Conservation (phyloP, 2,113 vertebrate species). For the Syngnathus floridae region DNA sequence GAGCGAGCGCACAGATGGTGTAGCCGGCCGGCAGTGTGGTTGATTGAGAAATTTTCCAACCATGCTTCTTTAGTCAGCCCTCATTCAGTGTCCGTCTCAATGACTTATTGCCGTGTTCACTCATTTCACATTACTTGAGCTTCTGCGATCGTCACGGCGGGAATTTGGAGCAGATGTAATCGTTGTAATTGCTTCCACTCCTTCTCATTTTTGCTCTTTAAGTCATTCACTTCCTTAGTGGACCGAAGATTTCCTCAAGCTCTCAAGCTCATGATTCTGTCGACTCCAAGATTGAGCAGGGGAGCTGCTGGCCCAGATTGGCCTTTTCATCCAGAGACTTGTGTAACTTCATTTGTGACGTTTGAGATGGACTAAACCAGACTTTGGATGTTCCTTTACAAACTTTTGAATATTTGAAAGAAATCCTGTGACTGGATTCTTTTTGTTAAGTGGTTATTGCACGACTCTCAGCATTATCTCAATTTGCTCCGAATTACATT, state of each 20-base stretch:
- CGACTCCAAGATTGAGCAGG: constrained; percentile 7
- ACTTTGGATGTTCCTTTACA: constrained; percentile 31
- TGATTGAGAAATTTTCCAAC: constrained; percentile 55
- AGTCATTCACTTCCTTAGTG: background rate
- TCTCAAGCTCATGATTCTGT: constrained; percentile 13
- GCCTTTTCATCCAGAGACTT: constrained; percentile 20
- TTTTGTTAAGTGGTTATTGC: constrained; percentile 19
- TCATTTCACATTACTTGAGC: constrained; percentile 32
- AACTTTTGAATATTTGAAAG: constrained; percentile 28
- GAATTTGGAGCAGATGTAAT: constrained; percentile 10
- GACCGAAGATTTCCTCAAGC: constrained; percentile 1
- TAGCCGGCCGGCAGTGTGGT: constrained; percentile 33
- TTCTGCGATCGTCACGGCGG: constrained; percentile 3
- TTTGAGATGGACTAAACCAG: constrained; percentile 38
- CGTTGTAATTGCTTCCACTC: constrained; percentile 2
- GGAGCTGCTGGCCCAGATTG: constrained; percentile 26
- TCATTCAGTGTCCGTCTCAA: constrained; percentile 41
- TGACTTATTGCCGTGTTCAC: constrained; percentile 32
- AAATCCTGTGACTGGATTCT: constrained; percentile 17
- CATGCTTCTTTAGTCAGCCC: constrained; percentile 44
- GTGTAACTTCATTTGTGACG: constrained; percentile 38
- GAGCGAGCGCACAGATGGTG: constrained; percentile 25
- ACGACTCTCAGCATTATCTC: constrained; percentile 18
- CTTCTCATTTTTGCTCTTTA: background rate
- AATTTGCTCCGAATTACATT: constrained; percentile 38